Base-by-base conservation (phyloP, 2,888 invertebrate species). In the Exocentrus adspersus region DNA sequence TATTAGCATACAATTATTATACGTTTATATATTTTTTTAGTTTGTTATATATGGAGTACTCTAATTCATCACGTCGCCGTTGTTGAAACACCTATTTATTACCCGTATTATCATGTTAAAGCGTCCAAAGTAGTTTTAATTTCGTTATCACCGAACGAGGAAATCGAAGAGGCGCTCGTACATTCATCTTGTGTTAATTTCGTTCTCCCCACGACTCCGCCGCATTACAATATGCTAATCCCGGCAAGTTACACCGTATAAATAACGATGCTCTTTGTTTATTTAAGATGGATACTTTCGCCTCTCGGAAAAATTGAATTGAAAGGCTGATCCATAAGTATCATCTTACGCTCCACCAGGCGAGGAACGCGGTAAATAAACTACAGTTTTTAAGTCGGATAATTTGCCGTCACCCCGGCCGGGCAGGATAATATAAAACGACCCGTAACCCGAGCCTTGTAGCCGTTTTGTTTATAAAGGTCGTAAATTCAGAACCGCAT, bases 161-260 rank as follows among this genome's bases (percentile, higher is more conserved):
- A 24, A 24, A 7, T 24, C 24, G n/a, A n/a, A n/a, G n/a, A n/a
- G n/a, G n/a, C n/a, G 62, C 60, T 61, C 30, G 62, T 50, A 66
- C 73, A 73, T 73, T 70, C 65, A 73, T 73, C 73, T 71, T 71
- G 70, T 64, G 72, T 73, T 72, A 72, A 73, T 72, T 73, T 72
- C 52, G 68, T 69, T 73, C 73, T 54, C 72, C 59, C 65, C 73
- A 60, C 64, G 73, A 69, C 69, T 51, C 58, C 73, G 69, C 58
- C 73, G 69, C 67, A 73, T 70, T 72, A 73, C 70, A 69, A 73
- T 73, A 73, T 73, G 73, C 72, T 73, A 73, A 73, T 73, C 67
- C 69, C 48, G 41, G 65, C 68, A 69, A 69, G 69, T 70, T 70
- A 73, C 71, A 69, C 70, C 69, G 62, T 63, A 73, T 73, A 73